Percentiles rank a stretch among this genome's conserved stretches.
Conservation (phyloP, 23 tunicate species). For the Corella eumyota region DNA sequence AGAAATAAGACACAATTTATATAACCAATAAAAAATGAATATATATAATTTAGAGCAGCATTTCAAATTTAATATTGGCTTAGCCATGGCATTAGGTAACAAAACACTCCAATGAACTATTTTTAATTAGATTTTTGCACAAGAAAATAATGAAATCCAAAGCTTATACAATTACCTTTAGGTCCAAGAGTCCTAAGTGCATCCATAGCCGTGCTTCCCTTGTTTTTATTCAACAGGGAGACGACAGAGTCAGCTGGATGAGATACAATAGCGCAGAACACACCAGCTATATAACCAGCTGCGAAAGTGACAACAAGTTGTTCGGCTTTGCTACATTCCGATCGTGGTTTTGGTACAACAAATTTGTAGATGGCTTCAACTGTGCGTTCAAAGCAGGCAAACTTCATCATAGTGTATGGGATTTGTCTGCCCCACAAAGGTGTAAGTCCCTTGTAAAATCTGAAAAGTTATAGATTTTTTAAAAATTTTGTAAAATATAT, state of each 20-base stretch:
- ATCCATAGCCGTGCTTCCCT: constrained; percentile 60
- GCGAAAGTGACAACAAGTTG: constrained; percentile 92
- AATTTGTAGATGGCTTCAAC: constrained; percentile 94
- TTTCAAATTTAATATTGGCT: not conserved
- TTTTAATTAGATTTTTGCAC: too few species aligned
- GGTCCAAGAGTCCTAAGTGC: constrained; percentile 98
- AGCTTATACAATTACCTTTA: too few species aligned
- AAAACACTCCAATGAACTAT: not conserved
- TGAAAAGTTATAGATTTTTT: constrained; percentile 7
- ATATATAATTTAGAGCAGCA: too few species aligned
- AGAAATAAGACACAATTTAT: too few species aligned
- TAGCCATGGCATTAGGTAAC: too few species aligned
- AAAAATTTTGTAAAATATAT: not conserved
- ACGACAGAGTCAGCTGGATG: constrained; percentile 99
- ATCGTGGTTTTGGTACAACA: constrained; percentile 93
- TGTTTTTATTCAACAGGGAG: constrained; percentile 84
- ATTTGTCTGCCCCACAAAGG: constrained; percentile 96
- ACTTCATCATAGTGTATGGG: constrained; percentile 99
- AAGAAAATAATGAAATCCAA: too few species aligned
- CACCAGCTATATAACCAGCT: constrained; percentile 99
- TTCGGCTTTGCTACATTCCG: constrained; percentile 79
- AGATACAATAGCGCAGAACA: constrained; percentile 99
- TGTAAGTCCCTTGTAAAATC: constrained; percentile 85
- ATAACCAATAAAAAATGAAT: not conserved
- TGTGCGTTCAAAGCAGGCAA: constrained; percentile 98